Conservation (phyloP, 2,888 invertebrate species). For the Agonopterix alstromeriana region DNA sequence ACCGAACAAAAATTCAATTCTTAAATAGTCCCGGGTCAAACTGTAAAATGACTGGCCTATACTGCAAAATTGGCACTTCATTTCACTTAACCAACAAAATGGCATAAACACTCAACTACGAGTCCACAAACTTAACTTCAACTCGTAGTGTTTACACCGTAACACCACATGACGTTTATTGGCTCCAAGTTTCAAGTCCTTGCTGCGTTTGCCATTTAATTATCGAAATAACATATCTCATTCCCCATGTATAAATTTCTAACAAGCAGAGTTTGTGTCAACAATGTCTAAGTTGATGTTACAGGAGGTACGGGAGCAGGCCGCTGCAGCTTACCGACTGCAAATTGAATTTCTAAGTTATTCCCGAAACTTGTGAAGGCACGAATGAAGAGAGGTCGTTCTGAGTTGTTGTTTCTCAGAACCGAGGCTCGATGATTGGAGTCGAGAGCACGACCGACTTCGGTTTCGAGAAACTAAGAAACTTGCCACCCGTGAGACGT, state of each 20-base stretch:
- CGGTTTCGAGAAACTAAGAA: conserved; percentile 23
- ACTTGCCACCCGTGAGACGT: conserved; percentile 11
- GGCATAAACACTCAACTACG: too few relatives aligned
- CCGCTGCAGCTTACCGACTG: conserved; percentile 42
- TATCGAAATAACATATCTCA: too few relatives aligned
- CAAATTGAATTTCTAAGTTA: conserved; percentile 71
- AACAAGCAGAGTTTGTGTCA: conserved; percentile 25
- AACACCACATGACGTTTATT: background rate
- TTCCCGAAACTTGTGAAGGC: conserved; percentile 53
- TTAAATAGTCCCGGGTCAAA: too few relatives aligned
- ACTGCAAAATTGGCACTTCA: too few relatives aligned
- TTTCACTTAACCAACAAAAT: too few relatives aligned
- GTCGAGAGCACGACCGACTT: conserved; percentile 31
- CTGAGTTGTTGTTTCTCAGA: conserved; percentile 51
- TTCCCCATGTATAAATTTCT: background rate
- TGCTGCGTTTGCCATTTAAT: too few relatives aligned
- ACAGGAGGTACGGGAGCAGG: conserved; percentile 25
- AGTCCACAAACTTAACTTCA: too few relatives aligned
- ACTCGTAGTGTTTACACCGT: too few relatives aligned
- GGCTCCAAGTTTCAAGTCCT: conserved; percentile 1
- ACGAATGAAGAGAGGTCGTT: conserved; percentile 61
- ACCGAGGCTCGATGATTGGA: conserved; percentile 43
- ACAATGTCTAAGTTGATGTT: conserved; percentile 38
- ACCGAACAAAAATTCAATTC: too few relatives aligned
- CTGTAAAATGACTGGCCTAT: too few relatives aligned